phyloP scores from a whole-genome alignment of 2,113 vertebrate genomes.

The Otus sunia region DNA sequence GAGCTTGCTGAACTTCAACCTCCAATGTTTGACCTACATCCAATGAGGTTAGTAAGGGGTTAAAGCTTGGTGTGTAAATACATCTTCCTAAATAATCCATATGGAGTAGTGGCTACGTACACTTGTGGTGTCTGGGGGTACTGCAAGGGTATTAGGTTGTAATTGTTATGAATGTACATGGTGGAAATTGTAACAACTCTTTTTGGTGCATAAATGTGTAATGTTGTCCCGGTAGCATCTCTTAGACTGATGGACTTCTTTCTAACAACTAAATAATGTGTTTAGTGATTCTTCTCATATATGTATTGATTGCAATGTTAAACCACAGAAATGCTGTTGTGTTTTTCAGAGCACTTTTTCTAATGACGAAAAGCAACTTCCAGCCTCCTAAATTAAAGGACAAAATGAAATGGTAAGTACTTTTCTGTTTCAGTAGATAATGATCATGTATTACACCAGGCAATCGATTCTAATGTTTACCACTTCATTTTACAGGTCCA shows the following conservation, averaged over 20 bases:
- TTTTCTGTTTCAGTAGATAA: neutral
- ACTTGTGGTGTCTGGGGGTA: neutral
- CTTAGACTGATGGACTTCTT: neutral
- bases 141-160: neutral
- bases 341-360: conserved; percentile 89
- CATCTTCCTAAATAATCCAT: neutral
- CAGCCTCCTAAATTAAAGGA: conserved; percentile 98
- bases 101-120: neutral
- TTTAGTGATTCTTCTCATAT: neutral
- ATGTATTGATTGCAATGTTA: neutral
- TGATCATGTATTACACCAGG: neutral
- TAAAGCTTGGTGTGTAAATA: neutral
- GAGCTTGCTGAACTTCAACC: conserved; percentile 97
- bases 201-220: neutral
- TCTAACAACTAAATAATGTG: neutral
- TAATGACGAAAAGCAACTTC: conserved; percentile 99
- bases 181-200: neutral
- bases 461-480: neutral
- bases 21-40: conserved; percentile 97
- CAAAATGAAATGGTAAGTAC: conserved; percentile 92
- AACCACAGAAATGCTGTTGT: neutral
- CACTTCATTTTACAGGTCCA: conserved; percentile 83
- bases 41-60: conserved; percentile 88
- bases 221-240: neutral
- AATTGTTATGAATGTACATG: neutral